Base-by-base conservation (phyloP, 1,140 invertebrate genomes). In the Drosophila grimshawi region DNA sequence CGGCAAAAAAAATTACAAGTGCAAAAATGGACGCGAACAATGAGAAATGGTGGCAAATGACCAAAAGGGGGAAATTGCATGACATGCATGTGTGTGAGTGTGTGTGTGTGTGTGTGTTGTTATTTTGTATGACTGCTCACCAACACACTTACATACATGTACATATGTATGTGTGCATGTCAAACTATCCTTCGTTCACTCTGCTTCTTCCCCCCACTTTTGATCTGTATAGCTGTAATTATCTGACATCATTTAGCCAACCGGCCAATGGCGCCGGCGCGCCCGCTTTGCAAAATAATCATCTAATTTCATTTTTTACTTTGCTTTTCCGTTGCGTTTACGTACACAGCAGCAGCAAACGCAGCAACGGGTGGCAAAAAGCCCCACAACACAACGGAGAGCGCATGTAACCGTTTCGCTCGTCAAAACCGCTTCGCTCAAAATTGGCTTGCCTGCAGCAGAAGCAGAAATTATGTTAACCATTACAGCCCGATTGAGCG, bases 1-100 rank as follows among this genome's bases (percentile, higher is more conserved):
- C 81, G 82, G 81, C 83, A 82, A 82, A 88, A 78, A 78, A 61
- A 77, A 11, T 53, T 52, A 66, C 59, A 59, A 78, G 56, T 59
- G 39, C 39, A 53, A 56, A 19, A 74, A 56, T 33, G 39, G 53
- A 29, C 52, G 59, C 52, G 65, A 62, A 74, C 76, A 64, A 60
- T 71, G 63, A 56, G 63, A 48, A 71, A 80, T 66, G 63, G 64
- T 57, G 53, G 51, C 59, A 56, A 76, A 49, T 62, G 49, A 51
- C 62, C 65, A 69, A 67, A 19, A 45, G 46, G 51, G 49, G 8
- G 8, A 7, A 43, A 57, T 41, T 27, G 10, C 39, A 55, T 10
- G 27, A 55, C 52, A 37, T 37, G 51, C 39, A 30, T n/a, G 19
- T 10, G 30, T 3, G 11, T 56, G 8, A 2, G 30, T 7, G 48